Conservation (phyloP, 2,888 invertebrate genomes). For the Pterostichus niger region DNA sequence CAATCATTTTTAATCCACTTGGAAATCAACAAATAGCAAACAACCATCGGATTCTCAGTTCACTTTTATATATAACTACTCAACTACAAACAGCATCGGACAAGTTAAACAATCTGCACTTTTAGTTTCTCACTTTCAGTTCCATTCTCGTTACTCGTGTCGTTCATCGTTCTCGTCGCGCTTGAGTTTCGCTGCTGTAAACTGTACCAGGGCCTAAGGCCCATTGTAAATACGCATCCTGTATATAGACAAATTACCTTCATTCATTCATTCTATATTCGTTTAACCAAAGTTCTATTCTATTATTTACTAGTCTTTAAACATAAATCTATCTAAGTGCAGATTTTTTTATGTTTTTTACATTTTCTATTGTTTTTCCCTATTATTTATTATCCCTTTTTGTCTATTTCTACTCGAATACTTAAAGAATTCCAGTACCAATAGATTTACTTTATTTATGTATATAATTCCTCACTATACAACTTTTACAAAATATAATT, state of each 20-base stretch:
- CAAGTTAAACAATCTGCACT: constrained; percentile 65
- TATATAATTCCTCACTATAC: constrained; percentile 15
- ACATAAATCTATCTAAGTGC: constrained; percentile 66
- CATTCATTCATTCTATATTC: constrained; percentile 54
- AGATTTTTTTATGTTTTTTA: constrained; percentile 69
- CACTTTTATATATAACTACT: constrained; percentile 60
- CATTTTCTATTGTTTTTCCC: constrained; percentile 69
- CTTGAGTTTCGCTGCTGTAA: constrained; percentile 74
- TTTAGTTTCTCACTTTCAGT: constrained; percentile 35
- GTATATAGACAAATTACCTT: constrained; percentile 59
- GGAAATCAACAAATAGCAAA: constrained; percentile 67
- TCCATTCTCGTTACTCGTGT: constrained; percentile 14
- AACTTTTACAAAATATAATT: constrained; percentile 32
- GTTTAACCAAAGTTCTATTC: constrained; percentile 74
- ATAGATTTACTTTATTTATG: constrained; percentile 29
- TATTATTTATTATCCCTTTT: constrained; percentile 68
- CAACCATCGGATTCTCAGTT: constrained; percentile 66
- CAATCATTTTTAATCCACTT: constrained; percentile 67
- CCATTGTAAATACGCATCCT: constrained; percentile 62
- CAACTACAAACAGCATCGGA: constrained; percentile 58
- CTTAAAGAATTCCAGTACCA: constrained; percentile 38
- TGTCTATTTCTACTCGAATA: constrained; percentile 28
- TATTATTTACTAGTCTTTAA: constrained; percentile 75
- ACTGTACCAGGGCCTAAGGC: constrained; percentile 72
- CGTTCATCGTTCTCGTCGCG: constrained; percentile 25